These are phyloP conservation scores for Cyanistes caeruleus DNA, from an alignment of 2,113 vertebrate species.

Conservation along the genomic window DNA sequence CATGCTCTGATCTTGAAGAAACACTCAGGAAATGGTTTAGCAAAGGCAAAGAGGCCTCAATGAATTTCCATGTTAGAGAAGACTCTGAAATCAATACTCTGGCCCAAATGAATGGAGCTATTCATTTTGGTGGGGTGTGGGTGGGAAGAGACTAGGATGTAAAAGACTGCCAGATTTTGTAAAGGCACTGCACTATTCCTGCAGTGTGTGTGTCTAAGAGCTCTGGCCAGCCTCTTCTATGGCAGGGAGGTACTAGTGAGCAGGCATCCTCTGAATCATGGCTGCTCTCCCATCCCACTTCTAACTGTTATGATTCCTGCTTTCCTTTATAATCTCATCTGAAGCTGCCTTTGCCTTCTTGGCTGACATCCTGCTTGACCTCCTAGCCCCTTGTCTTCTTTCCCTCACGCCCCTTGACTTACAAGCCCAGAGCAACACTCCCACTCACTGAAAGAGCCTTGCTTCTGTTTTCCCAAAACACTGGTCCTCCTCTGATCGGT, in stretches of 20 bases:
- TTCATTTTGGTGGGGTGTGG: slow-evolving; percentile 60
- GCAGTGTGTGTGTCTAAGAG: not conserved
- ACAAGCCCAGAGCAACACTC: not conserved
- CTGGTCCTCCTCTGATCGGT: not conserved
- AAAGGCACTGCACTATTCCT: not conserved
- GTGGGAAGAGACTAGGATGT: not conserved
- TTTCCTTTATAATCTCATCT: not conserved
- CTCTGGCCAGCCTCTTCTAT: not conserved
- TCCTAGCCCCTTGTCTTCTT: not conserved
- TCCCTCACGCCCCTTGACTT: slow-evolving; percentile 1
- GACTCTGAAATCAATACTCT: slow-evolving; percentile 66
- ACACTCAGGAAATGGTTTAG: slow-evolving; percentile 64
- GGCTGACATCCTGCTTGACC: not conserved
- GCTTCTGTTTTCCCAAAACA: slow-evolving; percentile 43
- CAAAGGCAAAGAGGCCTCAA: slow-evolving; percentile 46
- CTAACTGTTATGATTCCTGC: not conserved
- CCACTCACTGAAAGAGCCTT: slow-evolving; percentile 11
- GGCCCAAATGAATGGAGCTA: slow-evolving; percentile 65
- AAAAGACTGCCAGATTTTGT: slow-evolving; percentile 26
- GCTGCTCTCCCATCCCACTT: not conserved
- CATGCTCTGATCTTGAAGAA: slow-evolving; percentile 54
- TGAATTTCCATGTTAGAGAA: slow-evolving; percentile 67
- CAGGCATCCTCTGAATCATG: not conserved
- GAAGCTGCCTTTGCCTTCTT: not conserved
- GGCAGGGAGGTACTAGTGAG: not conserved